Evolutionary conservation across 2,888 invertebrate species (phyloP).

Genomic region (Drosophila ezoana): DNA sequence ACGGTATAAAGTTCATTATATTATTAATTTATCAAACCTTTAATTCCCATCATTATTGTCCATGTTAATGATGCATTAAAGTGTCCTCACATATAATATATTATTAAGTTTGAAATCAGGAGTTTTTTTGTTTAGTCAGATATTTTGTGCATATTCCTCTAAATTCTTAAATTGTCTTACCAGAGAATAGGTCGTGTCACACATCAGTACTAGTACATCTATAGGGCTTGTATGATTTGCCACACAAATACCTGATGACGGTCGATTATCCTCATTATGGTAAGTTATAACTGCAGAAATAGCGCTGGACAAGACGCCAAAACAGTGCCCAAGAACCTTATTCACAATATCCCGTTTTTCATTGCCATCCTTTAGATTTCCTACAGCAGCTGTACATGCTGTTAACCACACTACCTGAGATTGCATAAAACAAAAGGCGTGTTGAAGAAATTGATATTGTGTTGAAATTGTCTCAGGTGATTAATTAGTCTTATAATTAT

Average conservation of each 20-base stretch:
- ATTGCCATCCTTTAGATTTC: conserved; percentile 91
- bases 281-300: conserved; percentile 95
- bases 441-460: conserved; percentile 31
- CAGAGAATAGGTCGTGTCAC: conserved; percentile 98
- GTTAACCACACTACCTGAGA: conserved; percentile 94
- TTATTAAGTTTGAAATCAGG: not conserved
- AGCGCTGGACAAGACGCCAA: conserved; percentile 96
- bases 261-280: conserved; percentile 94
- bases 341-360: conserved; percentile 93
- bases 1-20: too few relatives aligned
- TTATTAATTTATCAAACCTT: too few relatives aligned
- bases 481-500: too few relatives aligned
- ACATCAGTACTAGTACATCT: conserved; percentile 97
- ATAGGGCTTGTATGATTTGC: conserved; percentile 99
- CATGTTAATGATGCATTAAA: not conserved
- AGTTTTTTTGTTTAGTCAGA: not conserved
- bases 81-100: not conserved
- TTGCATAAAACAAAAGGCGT: conserved; percentile 65
- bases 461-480: not conserved
- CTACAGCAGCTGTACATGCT: conserved; percentile 93
- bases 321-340: conserved; percentile 94
- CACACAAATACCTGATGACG: conserved; percentile 95
- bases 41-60: too few relatives aligned
- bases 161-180: conserved; percentile 86
- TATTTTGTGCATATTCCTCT: conserved; percentile 21